Evolutionary conservation across 1,140 invertebrate genomes (phyloP).

Genomic region (Diplogasteroides magnus): DNA sequence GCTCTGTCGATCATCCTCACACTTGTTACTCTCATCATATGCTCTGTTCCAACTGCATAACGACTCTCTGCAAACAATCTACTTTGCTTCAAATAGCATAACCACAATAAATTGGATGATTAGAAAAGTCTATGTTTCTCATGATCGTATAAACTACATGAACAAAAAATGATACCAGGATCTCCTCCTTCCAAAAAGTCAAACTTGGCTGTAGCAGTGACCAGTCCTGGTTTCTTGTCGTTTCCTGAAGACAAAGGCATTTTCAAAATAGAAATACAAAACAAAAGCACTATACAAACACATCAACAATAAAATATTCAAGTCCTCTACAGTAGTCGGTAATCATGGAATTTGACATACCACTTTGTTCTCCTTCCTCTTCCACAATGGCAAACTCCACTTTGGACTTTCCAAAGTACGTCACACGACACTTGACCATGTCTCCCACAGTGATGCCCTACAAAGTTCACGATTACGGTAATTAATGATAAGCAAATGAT

Average conservation of each 20-base stretch:
- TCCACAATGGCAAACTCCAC: constrained; percentile 37
- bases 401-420: constrained; percentile 17
- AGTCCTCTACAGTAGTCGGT: no score
- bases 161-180: constrained; percentile 7
- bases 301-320: no score
- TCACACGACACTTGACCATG: constrained; percentile 36
- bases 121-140: background rate
- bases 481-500: background rate
- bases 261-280: no score
- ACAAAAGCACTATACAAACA: no score
- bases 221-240: constrained; percentile 32
- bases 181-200: constrained; percentile 31
- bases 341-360: no score
- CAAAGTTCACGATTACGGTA: constrained; percentile 18
- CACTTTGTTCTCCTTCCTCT: background rate
- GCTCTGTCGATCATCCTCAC: constrained; percentile 38
- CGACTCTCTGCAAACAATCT: constrained; percentile 21
- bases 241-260: constrained; percentile 8
- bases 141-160: background rate
- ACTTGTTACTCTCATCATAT: constrained; percentile 39
- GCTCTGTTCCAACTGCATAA: constrained; percentile 40
- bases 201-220: constrained; percentile 40
- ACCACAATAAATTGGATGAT: background rate
- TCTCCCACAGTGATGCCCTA: constrained; percentile 39
- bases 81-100: background rate